Evolutionary conservation across 2,797 vertebrate genomes (phyloP).

Genomic region (Poeciliopsis turneri): DNA sequence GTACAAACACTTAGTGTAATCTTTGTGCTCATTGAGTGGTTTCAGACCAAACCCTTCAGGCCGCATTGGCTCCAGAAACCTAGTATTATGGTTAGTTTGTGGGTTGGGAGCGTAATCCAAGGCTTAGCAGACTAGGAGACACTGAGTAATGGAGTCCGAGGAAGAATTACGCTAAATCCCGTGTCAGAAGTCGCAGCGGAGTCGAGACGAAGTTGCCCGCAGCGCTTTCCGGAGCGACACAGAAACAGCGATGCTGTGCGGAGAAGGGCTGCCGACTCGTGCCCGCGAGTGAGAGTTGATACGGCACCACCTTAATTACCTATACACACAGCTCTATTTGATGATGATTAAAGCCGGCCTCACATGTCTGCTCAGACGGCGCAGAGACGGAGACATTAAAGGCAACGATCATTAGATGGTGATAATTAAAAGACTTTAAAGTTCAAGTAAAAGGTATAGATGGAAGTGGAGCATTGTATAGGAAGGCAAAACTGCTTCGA

Average conservation of each 20-base stretch:
- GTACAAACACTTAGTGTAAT: conserved; percentile 61
- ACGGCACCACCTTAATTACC: conserved; percentile 80
- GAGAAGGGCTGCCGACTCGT: conserved; percentile 51
- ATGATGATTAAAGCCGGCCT: conserved; percentile 76
- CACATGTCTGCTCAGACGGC: conserved; percentile 68
- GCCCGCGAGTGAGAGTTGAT: conserved; percentile 72
- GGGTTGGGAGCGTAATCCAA: conserved; percentile 67
- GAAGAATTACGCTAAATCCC: conserved; percentile 42
- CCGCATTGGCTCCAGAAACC: conserved; percentile 72
- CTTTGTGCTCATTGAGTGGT: conserved; percentile 67
- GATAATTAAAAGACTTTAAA: conserved; percentile 78
- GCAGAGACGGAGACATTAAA: conserved; percentile 72
- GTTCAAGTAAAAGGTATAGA: conserved; percentile 65
- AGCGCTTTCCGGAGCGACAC: conserved; percentile 48
- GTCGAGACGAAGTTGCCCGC: conserved; percentile 43
- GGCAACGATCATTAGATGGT: conserved; percentile 76
- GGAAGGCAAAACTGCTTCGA: conserved; percentile 39
- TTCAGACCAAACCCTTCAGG: conserved; percentile 68
- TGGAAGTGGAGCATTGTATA: conserved; percentile 46
- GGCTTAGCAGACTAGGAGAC: conserved; percentile 60
- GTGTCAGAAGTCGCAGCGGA: conserved; percentile 63
- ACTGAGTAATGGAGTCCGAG: conserved; percentile 59
- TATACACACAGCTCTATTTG: conserved; percentile 76
- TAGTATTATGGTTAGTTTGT: conserved; percentile 79
- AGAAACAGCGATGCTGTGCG: conserved; percentile 38